A percentile compares a stretch with the other conserved stretches of the same genome.
These are phyloP conservation scores for Streblospio benedicti DNA, from an alignment of 1,140 invertebrate genomes.

Conservation along the genomic window DNA sequence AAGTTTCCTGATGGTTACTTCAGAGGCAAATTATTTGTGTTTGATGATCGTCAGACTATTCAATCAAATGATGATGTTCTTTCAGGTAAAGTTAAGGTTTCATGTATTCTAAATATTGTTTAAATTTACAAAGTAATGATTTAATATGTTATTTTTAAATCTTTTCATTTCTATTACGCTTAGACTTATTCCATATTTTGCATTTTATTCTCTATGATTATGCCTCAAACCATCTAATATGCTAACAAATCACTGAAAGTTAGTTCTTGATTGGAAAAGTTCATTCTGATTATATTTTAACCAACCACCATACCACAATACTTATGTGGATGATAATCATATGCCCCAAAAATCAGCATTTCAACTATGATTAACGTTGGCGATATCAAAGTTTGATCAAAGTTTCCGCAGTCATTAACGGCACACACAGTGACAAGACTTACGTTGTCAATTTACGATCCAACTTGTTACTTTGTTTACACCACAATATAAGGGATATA, in stretches of 20 bases:
- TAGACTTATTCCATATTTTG: neutral
- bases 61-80: neutral
- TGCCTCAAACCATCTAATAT: neutral
- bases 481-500: no score
- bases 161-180: neutral
- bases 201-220: neutral
- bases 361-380: no score
- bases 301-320: no score
- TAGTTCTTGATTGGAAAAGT: neutral
- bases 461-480: neutral
- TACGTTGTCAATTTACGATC: neutral
- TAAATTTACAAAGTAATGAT: neutral
- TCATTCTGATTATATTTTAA: no score
- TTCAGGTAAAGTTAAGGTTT: neutral
- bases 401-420: no score
- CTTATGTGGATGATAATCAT: no score
- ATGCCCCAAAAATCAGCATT: no score
- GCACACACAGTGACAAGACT: no score
- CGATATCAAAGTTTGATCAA: no score
- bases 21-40: neutral
- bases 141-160: neutral
- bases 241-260: neutral
- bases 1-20: conserved; percentile 1
- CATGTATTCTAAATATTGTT: neutral
- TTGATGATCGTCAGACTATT: neutral